Evolutionary conservation across 2,888 invertebrate species (phyloP).

Genomic region (Acanthopleura granulata): DNA sequence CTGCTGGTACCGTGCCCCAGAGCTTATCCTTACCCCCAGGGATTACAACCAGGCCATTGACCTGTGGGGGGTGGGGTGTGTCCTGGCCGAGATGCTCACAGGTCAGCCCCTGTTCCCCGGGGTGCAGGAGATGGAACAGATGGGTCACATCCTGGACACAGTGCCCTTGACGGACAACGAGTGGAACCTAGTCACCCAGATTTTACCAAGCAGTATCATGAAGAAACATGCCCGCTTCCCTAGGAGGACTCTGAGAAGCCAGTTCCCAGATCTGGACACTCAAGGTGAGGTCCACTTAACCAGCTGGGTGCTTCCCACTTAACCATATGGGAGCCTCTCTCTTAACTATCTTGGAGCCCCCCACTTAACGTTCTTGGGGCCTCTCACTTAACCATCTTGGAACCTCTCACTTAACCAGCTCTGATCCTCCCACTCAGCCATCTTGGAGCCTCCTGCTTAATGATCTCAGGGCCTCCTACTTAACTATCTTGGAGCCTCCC

Average conservation of each 20-base stretch:
- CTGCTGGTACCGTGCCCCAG: conserved; percentile 98
- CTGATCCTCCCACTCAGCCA: too few species aligned
- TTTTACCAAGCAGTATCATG: conserved; percentile 56
- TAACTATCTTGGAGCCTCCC: too few species aligned
- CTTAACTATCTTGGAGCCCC: too few species aligned
- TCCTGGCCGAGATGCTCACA: conserved; percentile 98
- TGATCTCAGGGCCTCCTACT: too few species aligned
- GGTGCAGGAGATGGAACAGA: conserved; percentile 80
- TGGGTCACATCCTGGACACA: conserved; percentile 45
- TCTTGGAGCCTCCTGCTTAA: too few species aligned
- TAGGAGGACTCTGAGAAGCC: conserved; percentile 34
- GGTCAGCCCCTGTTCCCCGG: conserved; percentile 98
- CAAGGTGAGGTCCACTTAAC: conserved; percentile 33
- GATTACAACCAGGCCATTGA: conserved; percentile 96
- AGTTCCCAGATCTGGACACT: conserved; percentile 36
- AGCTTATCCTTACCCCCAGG: conserved; percentile 99
- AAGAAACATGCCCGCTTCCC: conserved; percentile 45
- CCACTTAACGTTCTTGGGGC: too few species aligned
- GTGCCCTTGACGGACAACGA: conserved; percentile 53
- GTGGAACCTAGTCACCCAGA: conserved; percentile 49
- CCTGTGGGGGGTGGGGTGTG: conserved; percentile 99
- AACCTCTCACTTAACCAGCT: too few species aligned
- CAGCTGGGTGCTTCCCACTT: too few species aligned
- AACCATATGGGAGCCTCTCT: too few species aligned
- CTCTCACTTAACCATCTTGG: too few species aligned